phyloP scores from a whole-genome alignment of 2,888 invertebrate species.

The Sturmia bella region DNA sequence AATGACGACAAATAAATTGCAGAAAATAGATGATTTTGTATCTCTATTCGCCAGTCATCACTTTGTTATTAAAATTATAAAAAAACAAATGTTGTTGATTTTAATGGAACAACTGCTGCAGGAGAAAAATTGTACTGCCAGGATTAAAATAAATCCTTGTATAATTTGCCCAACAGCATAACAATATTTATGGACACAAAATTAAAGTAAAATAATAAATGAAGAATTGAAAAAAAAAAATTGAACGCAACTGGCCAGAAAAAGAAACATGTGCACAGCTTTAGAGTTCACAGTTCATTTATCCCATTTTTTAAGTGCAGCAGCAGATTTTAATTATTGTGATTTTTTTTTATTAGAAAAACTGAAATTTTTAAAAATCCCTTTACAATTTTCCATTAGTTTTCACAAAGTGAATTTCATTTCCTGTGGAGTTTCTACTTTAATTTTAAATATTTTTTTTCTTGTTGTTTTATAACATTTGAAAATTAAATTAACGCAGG shows the following conservation, averaged over 20 bases:
- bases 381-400: not conserved
- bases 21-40: constrained; percentile 7
- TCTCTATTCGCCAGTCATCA: constrained; percentile 21
- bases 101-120: not conserved
- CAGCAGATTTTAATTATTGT: too few relatives aligned
- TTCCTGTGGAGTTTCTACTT: not conserved
- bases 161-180: not conserved
- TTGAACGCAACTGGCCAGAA: not conserved
- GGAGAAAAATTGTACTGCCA: not conserved
- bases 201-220: constrained; percentile 20
- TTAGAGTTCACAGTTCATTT: too few relatives aligned
- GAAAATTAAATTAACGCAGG: constrained; percentile 34
- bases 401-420: not conserved
- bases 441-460: not conserved
- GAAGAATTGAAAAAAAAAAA: not conserved
- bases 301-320: too few relatives aligned
- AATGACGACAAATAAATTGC: constrained; percentile 31
- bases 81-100: not conserved
- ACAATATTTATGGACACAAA: constrained; percentile 1
- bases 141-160: constrained; percentile 39
- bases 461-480: not conserved
- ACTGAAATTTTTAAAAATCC: not conserved
- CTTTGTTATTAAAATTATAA: constrained; percentile 18
- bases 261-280: not conserved
- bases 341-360: too few relatives aligned